These are phyloP conservation scores for Phylloscopus trochilus DNA, from an alignment of 2,113 vertebrate genomes.

Conservation along the genomic window DNA sequence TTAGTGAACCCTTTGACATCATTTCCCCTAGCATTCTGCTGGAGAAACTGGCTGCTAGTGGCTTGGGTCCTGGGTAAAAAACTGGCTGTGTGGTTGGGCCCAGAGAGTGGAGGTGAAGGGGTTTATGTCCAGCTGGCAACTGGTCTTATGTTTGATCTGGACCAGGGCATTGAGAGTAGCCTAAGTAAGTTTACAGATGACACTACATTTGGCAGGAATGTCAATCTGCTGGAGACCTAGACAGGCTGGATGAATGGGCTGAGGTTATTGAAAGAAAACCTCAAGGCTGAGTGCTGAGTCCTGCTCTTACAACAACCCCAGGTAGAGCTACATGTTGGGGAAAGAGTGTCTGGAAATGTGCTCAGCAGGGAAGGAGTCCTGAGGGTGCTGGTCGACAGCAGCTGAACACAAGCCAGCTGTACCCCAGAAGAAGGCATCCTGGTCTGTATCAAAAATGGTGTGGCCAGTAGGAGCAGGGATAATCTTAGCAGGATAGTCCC, in stretches of 20 bases:
- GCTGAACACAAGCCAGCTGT: neutral
- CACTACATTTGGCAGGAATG: neutral
- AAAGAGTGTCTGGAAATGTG: neutral
- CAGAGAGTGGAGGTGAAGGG: neutral
- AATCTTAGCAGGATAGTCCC: neutral
- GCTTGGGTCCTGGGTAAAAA: neutral
- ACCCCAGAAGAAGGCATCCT: neutral
- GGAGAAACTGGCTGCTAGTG: neutral
- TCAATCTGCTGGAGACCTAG: neutral
- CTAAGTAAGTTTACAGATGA: neutral
- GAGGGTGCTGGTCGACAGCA: accelerated
- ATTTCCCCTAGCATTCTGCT: neutral
- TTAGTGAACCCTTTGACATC: neutral
- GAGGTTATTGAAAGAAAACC: neutral
- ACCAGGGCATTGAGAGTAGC: no score
- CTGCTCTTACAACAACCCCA: neutral
- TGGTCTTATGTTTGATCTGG: neutral
- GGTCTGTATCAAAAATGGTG: neutral
- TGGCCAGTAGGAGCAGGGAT: neutral
- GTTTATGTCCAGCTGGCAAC: neutral
- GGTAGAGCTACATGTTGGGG: neutral
- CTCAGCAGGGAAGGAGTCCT: neutral
- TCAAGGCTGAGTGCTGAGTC: neutral
- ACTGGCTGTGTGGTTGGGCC: neutral
- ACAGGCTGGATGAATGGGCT: neutral